Evolutionary conservation across 2,888 invertebrate species (phyloP), one percentile per base, ranked within the genome.

Genomic region (Scaptomyza flava): DNA sequence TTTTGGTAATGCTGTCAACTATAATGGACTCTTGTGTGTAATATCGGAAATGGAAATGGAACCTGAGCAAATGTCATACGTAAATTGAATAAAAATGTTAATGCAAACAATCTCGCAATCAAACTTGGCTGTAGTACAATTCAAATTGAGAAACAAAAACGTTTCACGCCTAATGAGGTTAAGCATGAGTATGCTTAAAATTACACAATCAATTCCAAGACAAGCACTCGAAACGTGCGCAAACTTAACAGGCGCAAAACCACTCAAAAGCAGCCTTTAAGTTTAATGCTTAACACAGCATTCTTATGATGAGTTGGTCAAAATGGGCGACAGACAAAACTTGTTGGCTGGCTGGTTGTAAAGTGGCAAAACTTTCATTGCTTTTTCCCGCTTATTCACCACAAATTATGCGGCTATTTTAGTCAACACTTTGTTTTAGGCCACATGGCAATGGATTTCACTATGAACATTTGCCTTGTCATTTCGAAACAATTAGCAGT

Each of bases 31-130:
- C 60, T 48, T 74, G 74, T 68, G 67, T 71, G 59, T 65, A 58
- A 72, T 64, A 72, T 67, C 62, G 63, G 47, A 62, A 66, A 68
- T 79, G 58, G 51, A 52, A 62, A 68, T 68, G 46, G 63, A 62
- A 36, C 51, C 62, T 47, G 57, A 57, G 51, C 52, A 64, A 60
- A 64, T 64, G 76, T 75, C 82, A 68, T 62, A 57, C 61, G 27
- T 63, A 83, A 83, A 84, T 84, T 87, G 84, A 87, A 81, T 81
- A 87, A 72, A 80, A 87, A 87, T 82, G 87, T 72, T 87, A 87
- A 85, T 87, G 68, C 64, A 57, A 52, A 66, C 64, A 54, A 52
- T 57, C 59, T 47, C 50, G 46, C 59, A 66, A 81, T 77, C 72
- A 72, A 72, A 59, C 45, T 60, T 52, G 34, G 52, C 53, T 50